These are phyloP conservation scores for Rafetus swinhoei DNA, from an alignment of 2,113 vertebrate genomes.

Conservation along the genomic window DNA sequence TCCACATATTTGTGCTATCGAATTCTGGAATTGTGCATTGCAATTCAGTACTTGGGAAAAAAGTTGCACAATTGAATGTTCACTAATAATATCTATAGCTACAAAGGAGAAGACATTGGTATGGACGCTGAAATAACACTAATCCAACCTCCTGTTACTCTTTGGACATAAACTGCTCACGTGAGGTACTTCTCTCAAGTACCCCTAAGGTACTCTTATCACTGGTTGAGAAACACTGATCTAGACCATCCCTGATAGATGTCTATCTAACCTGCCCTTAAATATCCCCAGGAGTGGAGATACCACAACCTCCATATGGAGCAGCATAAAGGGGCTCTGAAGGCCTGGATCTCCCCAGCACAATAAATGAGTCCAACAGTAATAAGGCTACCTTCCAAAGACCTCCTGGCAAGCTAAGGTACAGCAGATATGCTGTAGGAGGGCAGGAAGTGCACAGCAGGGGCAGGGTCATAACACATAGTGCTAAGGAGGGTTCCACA, in stretches of 20 bases:
- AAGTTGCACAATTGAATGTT: neutral
- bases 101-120: no score
- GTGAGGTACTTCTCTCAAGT: no score
- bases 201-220: no score
- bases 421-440: neutral
- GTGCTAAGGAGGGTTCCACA: neutral
- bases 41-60: neutral
- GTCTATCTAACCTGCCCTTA: no score
- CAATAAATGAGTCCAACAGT: fast-evolving
- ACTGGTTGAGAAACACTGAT: no score
- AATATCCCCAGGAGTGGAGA: no score
- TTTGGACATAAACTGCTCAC: no score
- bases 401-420: neutral
- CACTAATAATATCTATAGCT: no score
- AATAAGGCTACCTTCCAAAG: neutral
- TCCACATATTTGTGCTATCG: neutral
- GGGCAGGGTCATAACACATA: neutral
- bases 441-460: neutral
- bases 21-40: neutral
- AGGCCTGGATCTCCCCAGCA: fast-evolving
- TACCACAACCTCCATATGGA: neutral
- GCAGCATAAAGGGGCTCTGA: neutral
- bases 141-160: no score
- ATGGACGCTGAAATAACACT: no score
- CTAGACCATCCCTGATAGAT: no score